phyloP scores from a whole-genome alignment of 2,888 invertebrate species.

The Entomobrya proxima region DNA sequence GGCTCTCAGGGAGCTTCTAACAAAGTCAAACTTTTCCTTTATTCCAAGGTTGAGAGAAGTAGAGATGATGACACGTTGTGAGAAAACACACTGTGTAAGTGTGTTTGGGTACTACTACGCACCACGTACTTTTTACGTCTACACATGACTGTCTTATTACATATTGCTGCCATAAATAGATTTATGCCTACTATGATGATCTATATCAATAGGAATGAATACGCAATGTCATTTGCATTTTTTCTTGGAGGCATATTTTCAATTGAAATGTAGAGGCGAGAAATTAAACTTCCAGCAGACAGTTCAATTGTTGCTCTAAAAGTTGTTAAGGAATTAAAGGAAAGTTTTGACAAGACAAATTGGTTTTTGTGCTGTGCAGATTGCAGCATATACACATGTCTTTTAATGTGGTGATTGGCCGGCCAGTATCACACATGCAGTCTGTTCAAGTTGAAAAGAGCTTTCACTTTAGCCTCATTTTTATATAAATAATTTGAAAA shows the following conservation, averaged over 20 bases:
- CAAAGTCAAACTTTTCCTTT: constrained; percentile 4
- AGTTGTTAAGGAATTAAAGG: too few relatives aligned
- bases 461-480: constrained; percentile 63
- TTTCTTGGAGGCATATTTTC: neutral
- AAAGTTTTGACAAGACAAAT: constrained; percentile 20
- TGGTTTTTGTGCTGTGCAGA: neutral
- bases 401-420: neutral
- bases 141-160: too few relatives aligned
- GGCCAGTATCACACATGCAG: neutral
- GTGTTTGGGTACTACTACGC: too few relatives aligned
- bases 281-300: neutral
- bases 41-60: neutral
- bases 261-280: neutral
- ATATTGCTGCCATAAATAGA: too few relatives aligned
- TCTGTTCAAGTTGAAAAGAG: neutral
- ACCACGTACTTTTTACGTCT: too few relatives aligned
- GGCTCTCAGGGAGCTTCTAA: neutral
- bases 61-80: neutral
- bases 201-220: too few relatives aligned
- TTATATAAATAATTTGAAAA: constrained; percentile 45
- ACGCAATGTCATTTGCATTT: too few relatives aligned
- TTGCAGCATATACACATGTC: constrained; percentile 33
- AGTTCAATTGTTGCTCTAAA: too few relatives aligned
- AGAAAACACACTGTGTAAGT: neutral
- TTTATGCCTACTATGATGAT: too few relatives aligned